Evolutionary conservation across 2,888 invertebrate species (phyloP), one percentile per base, ranked within the genome.

Genomic region (Folsomia manolachei): DNA sequence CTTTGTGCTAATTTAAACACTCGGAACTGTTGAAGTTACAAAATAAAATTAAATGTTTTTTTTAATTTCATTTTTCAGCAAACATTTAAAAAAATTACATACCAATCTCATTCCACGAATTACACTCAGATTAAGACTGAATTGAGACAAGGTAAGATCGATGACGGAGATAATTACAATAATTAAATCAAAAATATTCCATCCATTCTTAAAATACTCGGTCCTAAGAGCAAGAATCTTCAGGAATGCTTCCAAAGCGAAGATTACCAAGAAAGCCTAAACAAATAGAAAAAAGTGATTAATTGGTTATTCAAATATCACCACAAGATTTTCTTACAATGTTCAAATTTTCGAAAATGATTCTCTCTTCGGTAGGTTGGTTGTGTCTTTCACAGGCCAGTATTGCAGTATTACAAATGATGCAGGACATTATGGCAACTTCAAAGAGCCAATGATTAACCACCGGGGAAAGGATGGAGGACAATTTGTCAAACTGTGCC

Each of bases 1-100:
- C 96, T 95, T 85, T 97, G 96, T 78, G 97, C 97, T 83, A 97
- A 88, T 84, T 97, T 96, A 84, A 97, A 88, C 77, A 97, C 96
- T 81, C 97, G 88, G 82, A 95, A 87, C n/a, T n/a, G n/a, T n/a
- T n/a, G n/a, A n/a, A n/a, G n/a, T n/a, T n/a, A n/a, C n/a, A n/a
- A n/a, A n/a, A n/a, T n/a, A n/a, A n/a, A n/a, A n/a, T n/a, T n/a
- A n/a, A n/a, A n/a, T n/a, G n/a, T n/a, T n/a, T n/a, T n/a, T n/a
- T n/a, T n/a, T n/a, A n/a, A n/a, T n/a, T n/a, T n/a, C n/a, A n/a
- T n/a, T n/a, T n/a, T n/a, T n/a, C n/a, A n/a, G n/a, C n/a, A n/a
- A n/a, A n/a, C n/a, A n/a, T n/a, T n/a, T n/a, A n/a, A n/a, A n/a
- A n/a, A n/a, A n/a, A n/a, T n/a, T n/a, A n/a, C n/a, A n/a, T n/a